Evolutionary conservation across 2,888 invertebrate species (phyloP).

Genomic region (Cephus sareptanus): DNA sequence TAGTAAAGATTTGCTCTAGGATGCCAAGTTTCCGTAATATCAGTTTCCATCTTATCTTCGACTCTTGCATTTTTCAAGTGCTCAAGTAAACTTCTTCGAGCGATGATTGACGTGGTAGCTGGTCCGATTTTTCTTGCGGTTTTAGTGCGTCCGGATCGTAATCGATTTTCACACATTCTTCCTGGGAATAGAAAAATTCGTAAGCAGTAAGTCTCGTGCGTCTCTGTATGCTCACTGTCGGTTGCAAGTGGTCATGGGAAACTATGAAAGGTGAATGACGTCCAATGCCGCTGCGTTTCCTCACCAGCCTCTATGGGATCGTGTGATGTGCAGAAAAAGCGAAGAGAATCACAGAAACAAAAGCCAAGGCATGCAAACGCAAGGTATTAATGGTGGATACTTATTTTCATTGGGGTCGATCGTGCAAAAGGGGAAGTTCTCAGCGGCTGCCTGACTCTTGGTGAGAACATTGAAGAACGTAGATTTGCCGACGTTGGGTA

Average conservation of each 20-base stretch:
- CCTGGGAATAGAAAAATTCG: not conserved
- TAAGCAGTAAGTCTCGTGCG: not conserved
- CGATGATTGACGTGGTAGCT: conserved; percentile 43
- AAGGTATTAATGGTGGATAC: conserved; percentile 69
- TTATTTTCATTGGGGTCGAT: conserved; percentile 99
- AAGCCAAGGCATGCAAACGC: not conserved
- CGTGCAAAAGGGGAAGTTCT: conserved; percentile 99
- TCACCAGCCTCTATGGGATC: not conserved
- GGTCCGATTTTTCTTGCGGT: not conserved
- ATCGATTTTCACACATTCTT: not conserved
- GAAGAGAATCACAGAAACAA: conserved; percentile 15
- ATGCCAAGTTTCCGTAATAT: conserved; percentile 42
- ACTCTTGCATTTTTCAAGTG: conserved; percentile 40
- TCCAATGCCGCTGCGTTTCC: not conserved
- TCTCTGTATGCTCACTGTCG: not conserved
- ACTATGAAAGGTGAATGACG: not conserved
- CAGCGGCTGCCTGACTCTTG: conserved; percentile 96
- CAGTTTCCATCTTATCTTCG: conserved; percentile 20
- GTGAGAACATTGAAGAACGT: conserved; percentile 99
- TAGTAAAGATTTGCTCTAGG: conserved; percentile 65
- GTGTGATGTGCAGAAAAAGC: not conserved
- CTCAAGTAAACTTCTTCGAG: conserved; percentile 45
- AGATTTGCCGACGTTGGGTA: conserved; percentile 99
- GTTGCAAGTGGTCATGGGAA: not conserved
- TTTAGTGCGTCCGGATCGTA: not conserved